Conservation (phyloP, 2,797 vertebrate species). For the Discoglossus pictus region DNA sequence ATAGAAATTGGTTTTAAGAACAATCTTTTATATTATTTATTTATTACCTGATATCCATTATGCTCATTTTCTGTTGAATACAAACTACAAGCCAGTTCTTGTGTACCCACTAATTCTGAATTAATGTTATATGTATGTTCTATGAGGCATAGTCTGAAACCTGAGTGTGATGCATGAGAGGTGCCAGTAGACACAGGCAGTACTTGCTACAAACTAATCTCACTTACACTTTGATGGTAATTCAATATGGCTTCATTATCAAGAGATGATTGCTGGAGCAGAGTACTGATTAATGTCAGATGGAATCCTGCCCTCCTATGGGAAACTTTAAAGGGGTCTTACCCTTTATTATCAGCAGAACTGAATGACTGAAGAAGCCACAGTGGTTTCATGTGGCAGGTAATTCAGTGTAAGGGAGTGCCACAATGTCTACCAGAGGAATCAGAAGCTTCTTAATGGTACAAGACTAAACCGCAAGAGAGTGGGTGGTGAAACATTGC, state of each 20-base stretch:
- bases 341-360: slow-evolving; percentile 34
- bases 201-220: slow-evolving; percentile 1
- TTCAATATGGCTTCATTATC: slow-evolving; percentile 35
- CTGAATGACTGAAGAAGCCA: slow-evolving; percentile 27
- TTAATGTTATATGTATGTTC: slow-evolving; percentile 12
- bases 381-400: slow-evolving; percentile 32
- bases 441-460: slow-evolving; percentile 18
- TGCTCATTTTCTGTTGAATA: too few species aligned
- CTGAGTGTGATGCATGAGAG: slow-evolving; percentile 17
- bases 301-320: slow-evolving; percentile 36
- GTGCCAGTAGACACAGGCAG: slow-evolving; percentile 31
- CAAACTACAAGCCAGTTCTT: too few species aligned
- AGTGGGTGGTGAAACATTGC: not conserved
- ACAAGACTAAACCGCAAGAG: slow-evolving; percentile 2
- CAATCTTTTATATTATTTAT: too few species aligned
- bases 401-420: slow-evolving; percentile 16
- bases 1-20: too few species aligned
- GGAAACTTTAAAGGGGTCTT: slow-evolving; percentile 35
- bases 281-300: slow-evolving; percentile 41
- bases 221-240: slow-evolving; percentile 37
- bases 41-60: too few species aligned
- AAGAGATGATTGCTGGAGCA: slow-evolving; percentile 24
- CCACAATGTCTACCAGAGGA: slow-evolving; percentile 32
- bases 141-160: slow-evolving; percentile 19
- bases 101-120: not conserved